These are phyloP conservation scores for Diaphora mendica DNA, from an alignment of 2,888 invertebrate genomes.

Conservation along the genomic window DNA sequence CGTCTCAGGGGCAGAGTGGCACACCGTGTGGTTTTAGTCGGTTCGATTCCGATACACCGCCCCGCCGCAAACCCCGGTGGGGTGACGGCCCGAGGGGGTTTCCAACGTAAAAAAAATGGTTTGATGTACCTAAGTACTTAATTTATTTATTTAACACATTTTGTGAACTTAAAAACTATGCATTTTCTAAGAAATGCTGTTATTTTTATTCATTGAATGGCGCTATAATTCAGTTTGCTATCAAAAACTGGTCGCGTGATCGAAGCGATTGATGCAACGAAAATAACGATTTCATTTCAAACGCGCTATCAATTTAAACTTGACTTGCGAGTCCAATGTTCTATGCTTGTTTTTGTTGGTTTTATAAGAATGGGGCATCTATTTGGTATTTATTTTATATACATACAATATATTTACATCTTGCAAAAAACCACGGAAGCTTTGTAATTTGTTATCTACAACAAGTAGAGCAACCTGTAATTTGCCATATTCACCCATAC, in stretches of 20 bases:
- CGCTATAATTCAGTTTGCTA: slow-evolving; percentile 54
- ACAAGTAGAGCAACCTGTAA: slow-evolving; percentile 63
- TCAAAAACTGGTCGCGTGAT: slow-evolving; percentile 60
- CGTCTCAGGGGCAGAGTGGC: no score
- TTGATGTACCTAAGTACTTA: no score
- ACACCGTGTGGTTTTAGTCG: no score
- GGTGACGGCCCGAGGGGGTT: no score
- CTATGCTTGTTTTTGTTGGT: slow-evolving; percentile 46
- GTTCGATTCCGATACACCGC: no score
- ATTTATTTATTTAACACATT: no score
- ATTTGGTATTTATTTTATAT: slow-evolving; percentile 29
- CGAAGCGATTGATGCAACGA: slow-evolving; percentile 51
- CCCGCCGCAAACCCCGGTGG: no score
- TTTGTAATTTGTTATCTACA: slow-evolving; percentile 33
- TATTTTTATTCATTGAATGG: slow-evolving; percentile 48
- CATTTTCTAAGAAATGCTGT: slow-evolving; percentile 26
- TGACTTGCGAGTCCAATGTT: slow-evolving; percentile 44
- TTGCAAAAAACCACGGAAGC: slow-evolving; percentile 33
- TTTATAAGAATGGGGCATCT: slow-evolving; percentile 28
- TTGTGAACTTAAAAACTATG: background rate
- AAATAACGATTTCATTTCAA: slow-evolving; percentile 55
- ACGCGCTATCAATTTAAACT: slow-evolving; percentile 57
- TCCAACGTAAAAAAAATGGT: no score
- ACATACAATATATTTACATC: slow-evolving; percentile 12
- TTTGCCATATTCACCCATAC: slow-evolving; percentile 31